Conservation (phyloP, 1,140 invertebrate species). For the Mactra quadrangularis region DNA sequence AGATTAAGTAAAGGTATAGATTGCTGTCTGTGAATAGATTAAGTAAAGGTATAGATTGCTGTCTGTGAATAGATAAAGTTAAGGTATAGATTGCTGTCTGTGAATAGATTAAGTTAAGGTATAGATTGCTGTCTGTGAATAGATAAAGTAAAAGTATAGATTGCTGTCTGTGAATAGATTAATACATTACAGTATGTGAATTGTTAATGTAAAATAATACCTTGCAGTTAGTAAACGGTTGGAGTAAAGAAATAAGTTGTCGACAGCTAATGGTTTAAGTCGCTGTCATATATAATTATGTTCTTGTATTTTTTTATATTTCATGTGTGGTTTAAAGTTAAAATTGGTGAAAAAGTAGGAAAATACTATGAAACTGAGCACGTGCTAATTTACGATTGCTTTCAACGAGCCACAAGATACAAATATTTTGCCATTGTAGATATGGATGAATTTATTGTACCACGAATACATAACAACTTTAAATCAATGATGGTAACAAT, state of each 20-base stretch:
- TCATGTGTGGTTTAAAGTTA: not conserved
- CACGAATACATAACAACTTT: not conserved
- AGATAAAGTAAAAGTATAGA: no score
- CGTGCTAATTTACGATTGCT: constrained; percentile 29
- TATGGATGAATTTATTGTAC: constrained; percentile 33
- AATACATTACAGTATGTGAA: no score
- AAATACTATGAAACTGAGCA: constrained; percentile 19
- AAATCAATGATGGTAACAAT: constrained; percentile 34
- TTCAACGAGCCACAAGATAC: constrained; percentile 18
- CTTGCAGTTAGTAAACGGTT: not conserved
- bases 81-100: no score
- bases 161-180: no score
- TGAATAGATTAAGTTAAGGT: no score
- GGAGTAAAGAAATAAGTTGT: not conserved
- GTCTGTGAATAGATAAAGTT: no score
- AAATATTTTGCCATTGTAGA: constrained; percentile 25
- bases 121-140: no score
- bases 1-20: no score
- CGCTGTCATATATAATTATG: constrained; percentile 3
- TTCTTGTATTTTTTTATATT: not conserved
- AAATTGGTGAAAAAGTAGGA: constrained; percentile 7
- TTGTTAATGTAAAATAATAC: no score
- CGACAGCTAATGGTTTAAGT: not conserved
- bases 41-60: no score
- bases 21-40: no score